phyloP scores from a whole-genome alignment of 2,888 invertebrate genomes.

The Agrotis clavis region DNA sequence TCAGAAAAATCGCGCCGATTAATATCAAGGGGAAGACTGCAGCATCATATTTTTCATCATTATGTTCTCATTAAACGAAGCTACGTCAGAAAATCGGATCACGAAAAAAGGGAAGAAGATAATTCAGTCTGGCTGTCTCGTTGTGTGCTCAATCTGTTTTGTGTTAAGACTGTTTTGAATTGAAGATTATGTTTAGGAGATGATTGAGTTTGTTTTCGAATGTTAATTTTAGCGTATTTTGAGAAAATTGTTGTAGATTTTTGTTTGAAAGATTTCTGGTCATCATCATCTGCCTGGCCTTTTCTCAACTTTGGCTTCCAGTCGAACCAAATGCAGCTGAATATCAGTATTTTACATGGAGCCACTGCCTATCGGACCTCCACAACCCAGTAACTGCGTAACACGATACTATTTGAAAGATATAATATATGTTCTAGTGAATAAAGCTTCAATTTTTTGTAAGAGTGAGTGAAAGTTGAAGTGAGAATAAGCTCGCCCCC shows the following conservation, averaged over 20 bases:
- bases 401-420: too few species aligned
- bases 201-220: not conserved
- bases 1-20: slow-evolving; percentile 80
- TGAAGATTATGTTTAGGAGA: slow-evolving; percentile 15
- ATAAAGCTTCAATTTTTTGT: too few species aligned
- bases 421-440: too few species aligned
- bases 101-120: slow-evolving; percentile 64
- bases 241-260: not conserved
- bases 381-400: too few species aligned
- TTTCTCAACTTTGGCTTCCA: too few species aligned
- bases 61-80: slow-evolving; percentile 83
- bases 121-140: slow-evolving; percentile 62
- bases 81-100: slow-evolving; percentile 77
- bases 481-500: too few species aligned
- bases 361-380: too few species aligned
- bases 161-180: slow-evolving; percentile 36
- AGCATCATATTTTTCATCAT: slow-evolving; percentile 88
- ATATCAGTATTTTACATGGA: too few species aligned
- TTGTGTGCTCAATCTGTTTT: slow-evolving; percentile 55
- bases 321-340: too few species aligned
- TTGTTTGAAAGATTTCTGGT: not conserved
- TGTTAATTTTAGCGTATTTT: not conserved
- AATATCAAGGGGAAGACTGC: slow-evolving; percentile 74
- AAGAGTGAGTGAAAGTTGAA: too few species aligned
- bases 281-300: too few species aligned